Evolutionary conservation across 2,888 invertebrate species (phyloP), one percentile per base, ranked within the genome.

Genomic region (Ashinkailepas kermadecensis): DNA sequence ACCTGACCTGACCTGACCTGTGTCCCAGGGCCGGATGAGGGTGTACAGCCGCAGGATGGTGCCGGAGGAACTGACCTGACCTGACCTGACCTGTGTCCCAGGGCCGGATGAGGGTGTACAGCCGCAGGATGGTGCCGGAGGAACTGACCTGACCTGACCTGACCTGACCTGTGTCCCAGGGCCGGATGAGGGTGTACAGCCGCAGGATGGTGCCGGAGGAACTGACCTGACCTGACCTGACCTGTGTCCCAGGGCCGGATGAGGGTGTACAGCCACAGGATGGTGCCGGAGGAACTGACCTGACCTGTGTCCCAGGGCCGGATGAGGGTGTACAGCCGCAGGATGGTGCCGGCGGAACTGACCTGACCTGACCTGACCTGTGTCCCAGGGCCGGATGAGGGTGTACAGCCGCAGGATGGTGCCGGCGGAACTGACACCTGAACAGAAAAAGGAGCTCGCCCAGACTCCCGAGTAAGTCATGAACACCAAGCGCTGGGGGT

Each of bases 101-200:
- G n/a, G n/a, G n/a, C n/a, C n/a, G n/a, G n/a, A n/a, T n/a, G n/a
- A n/a, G 87, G 79, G 88, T 90, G 81, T 89, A 87, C 85, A 86
- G 74, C 80, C 39, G 80, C 8, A 81, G 74, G 62, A 81, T 82
- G 39, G 39, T 39, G 39, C 39, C 39, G 39, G 39, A 4, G 39
- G 1, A 39, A 39, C 39, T 39, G 39, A 39, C 39, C 39, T 39
- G 39, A 39, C 39, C 39, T 39, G 39, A n/a, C n/a, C 39, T 39
- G 39, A 39, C 39, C 39, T 39, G 39, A 39, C 39, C 39, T 39
- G 39, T 39, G 39, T 39, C 39, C 39, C 58, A 79, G 62, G 90
- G 90, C 0, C 83, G 86, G 78, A 90, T 90, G 89, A 86, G 87
- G 79, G 88, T 90, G 81, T 89, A 87, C 85, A 86, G 74, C 80